Evolutionary conservation across 2,113 vertebrate genomes (phyloP).

Genomic region (Oryzias celebensis): DNA sequence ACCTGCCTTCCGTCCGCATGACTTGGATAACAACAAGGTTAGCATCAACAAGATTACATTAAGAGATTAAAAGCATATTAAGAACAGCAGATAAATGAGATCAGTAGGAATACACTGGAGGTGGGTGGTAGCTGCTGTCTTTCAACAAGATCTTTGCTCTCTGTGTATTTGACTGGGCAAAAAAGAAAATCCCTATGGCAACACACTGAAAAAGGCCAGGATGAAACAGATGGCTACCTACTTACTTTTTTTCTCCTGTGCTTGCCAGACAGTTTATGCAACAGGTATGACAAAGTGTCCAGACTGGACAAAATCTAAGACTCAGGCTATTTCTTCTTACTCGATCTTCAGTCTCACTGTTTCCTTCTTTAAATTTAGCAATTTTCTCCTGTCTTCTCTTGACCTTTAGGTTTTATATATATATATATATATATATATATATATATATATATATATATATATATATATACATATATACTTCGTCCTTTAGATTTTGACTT

Average conservation of each 20-base stretch:
- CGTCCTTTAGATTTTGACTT: slow-evolving; percentile 16
- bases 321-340: slow-evolving; percentile 36
- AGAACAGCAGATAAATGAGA: slow-evolving; percentile 59
- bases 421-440: too few species aligned
- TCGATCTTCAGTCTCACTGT: slow-evolving; percentile 5
- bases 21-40: slow-evolving; percentile 52
- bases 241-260: slow-evolving; percentile 33
- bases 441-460: too few species aligned
- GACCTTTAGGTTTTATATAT: neutral
- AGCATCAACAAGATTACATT: slow-evolving; percentile 53
- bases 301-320: slow-evolving; percentile 64
- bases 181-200: slow-evolving; percentile 65
- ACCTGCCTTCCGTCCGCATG: slow-evolving; percentile 2
- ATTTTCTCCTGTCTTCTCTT: neutral
- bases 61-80: slow-evolving; percentile 71
- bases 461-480: neutral
- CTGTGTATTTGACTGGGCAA: slow-evolving; percentile 52
- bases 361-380: slow-evolving; percentile 10
- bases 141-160: slow-evolving; percentile 29
- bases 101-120: slow-evolving; percentile 14
- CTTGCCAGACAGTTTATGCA: slow-evolving; percentile 60
- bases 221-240: slow-evolving; percentile 68
- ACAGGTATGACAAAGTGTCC: slow-evolving; percentile 77
- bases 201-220: slow-evolving; percentile 54
- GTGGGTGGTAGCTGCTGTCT: slow-evolving; percentile 42